phyloP scores from a whole-genome alignment of 2,113 vertebrate genomes.

The Laticauda laticaudata region DNA sequence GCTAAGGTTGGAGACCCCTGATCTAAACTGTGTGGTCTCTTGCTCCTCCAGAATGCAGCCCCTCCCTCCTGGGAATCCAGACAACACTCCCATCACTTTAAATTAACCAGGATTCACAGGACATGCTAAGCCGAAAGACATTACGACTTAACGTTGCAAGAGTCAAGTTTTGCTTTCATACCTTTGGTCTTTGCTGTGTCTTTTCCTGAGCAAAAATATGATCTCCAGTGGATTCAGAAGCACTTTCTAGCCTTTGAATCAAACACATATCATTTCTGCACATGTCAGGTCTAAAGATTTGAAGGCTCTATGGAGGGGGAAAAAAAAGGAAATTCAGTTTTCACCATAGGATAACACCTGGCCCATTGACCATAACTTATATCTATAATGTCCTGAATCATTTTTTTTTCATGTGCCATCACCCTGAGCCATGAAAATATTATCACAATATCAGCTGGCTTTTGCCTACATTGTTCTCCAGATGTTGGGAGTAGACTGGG shows the following conservation, averaged over 20 bases:
- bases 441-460: neutral
- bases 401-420: neutral
- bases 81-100: too few relatives aligned
- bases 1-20: too few relatives aligned
- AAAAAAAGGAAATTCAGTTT: neutral
- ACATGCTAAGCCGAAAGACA: neutral
- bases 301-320: too few relatives aligned
- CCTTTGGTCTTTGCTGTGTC: neutral
- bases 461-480: neutral
- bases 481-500: neutral
- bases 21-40: too few relatives aligned
- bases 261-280: neutral
- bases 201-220: neutral
- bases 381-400: neutral
- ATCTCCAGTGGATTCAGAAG: neutral
- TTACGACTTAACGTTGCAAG: neutral
- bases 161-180: neutral
- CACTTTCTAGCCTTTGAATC: neutral
- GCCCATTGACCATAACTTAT: neutral
- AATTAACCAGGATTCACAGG: neutral
- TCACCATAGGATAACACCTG: neutral
- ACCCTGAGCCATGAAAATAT: neutral
- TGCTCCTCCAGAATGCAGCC: too few relatives aligned
- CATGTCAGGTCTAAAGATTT: too few relatives aligned
- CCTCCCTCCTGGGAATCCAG: neutral